A percentile compares a stretch with the other conserved stretches of the same genome.
Conservation (phyloP, 2,797 vertebrate genomes). For the Pantherophis vulpinus region DNA sequence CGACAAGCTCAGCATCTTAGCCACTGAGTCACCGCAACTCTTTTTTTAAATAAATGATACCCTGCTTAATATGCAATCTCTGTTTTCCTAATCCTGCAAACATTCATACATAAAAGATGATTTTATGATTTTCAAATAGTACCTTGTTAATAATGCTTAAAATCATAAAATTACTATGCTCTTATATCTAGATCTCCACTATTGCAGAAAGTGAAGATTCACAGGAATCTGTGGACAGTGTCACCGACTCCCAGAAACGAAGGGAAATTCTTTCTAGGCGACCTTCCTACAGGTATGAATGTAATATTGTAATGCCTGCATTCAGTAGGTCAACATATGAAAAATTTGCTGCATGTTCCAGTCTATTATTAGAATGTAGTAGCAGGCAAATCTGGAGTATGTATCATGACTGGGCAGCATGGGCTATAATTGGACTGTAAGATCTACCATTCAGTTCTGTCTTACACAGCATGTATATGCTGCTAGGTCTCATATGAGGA, state of each 20-base stretch:
- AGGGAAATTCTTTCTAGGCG: conserved; percentile 97
- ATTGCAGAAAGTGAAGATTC: conserved; percentile 98
- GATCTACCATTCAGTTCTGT: neutral
- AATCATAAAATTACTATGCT: conserved; percentile 50
- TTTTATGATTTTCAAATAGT: neutral
- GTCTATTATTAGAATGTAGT: neutral
- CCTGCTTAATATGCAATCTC: neutral
- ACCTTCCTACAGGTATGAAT: conserved; percentile 92
- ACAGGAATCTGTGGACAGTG: conserved; percentile 98
- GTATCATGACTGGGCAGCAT: neutral
- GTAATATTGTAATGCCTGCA: conserved; percentile 33
- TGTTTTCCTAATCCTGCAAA: neutral
- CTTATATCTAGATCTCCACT: conserved; percentile 89
- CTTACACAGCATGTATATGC: neutral
- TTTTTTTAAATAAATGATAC: conserved; percentile 29
- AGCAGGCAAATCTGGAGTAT: neutral
- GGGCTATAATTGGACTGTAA: neutral
- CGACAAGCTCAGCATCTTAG: too few species aligned
- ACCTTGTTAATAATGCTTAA: conserved; percentile 50
- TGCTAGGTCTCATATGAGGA: neutral
- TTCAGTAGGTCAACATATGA: neutral
- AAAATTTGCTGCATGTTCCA: neutral
- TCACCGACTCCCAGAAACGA: conserved; percentile 96
- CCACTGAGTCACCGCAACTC: too few species aligned
- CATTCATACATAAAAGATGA: neutral